These are phyloP conservation scores for Microctonus hyperodae DNA, from an alignment of 2,888 invertebrate genomes.

Conservation along the genomic window DNA sequence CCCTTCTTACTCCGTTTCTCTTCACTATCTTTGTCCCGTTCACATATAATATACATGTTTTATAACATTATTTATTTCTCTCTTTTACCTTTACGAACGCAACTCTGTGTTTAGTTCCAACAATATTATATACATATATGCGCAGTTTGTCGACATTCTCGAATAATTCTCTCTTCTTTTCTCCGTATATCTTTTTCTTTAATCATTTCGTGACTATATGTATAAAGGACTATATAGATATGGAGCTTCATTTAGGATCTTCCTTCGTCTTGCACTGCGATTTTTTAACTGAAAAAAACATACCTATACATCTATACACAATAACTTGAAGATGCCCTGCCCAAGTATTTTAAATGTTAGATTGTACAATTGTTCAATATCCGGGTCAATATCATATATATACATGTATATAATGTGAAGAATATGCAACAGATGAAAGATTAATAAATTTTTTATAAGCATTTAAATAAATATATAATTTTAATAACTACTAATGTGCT, in stretches of 20 bases:
- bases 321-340: not conserved
- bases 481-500: no score
- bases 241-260: conserved; percentile 3
- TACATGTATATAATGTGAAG: no score
- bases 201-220: not conserved
- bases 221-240: not conserved
- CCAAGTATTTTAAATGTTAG: not conserved
- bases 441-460: no score
- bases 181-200: not conserved
- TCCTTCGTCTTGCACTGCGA: not conserved
- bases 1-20: conserved; percentile 22
- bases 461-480: no score
- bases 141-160: conserved; percentile 19
- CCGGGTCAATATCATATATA: no score
- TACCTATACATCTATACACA: not conserved
- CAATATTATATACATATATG: no score
- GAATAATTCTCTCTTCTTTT: not conserved
- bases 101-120: not conserved
- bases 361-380: no score
- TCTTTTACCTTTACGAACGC: conserved; percentile 19
- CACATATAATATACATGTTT: conserved; percentile 3
- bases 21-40: conserved; percentile 22
- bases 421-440: no score
- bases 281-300: not conserved
- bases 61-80: conserved; percentile 34